These are phyloP conservation scores for Nothoprocta perdicaria DNA, from an alignment of 2,113 vertebrate genomes.

Conservation along the genomic window DNA sequence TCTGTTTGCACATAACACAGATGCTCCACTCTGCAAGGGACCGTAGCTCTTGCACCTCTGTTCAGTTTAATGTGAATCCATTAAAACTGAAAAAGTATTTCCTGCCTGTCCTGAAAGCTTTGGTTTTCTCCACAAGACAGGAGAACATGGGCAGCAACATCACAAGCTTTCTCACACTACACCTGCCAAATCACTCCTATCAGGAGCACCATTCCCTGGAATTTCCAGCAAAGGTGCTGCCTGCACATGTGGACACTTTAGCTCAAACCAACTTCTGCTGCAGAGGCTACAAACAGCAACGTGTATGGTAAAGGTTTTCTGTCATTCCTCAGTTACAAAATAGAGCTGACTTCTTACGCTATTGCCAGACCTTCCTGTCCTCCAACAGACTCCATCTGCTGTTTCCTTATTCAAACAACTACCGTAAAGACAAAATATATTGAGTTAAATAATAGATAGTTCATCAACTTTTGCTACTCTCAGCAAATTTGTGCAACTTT, in stretches of 20 bases:
- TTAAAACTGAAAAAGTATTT: background rate
- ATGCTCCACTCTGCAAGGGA: accelerated
- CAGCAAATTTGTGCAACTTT: conserved; percentile 66
- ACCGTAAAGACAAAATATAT: conserved; percentile 61
- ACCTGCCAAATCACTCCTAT: background rate
- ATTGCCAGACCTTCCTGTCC: background rate
- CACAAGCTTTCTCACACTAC: accelerated
- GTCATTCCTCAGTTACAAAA: accelerated
- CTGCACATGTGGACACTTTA: background rate
- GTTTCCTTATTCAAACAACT: conserved; percentile 25
- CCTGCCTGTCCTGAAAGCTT: accelerated
- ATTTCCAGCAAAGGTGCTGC: background rate
- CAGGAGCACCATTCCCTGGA: accelerated
- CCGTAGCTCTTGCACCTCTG: background rate
- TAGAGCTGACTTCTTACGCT: background rate
- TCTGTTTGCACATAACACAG: background rate
- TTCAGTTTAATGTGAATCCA: background rate
- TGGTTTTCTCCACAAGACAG: background rate
- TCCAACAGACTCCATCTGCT: conserved; percentile 58
- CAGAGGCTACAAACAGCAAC: background rate
- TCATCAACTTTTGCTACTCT: conserved; percentile 69
- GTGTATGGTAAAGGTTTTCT: background rate
- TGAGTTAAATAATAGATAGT: background rate
- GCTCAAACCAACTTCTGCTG: accelerated
- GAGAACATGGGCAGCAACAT: accelerated